These are phyloP conservation scores for Mya arenaria DNA, from an alignment of 1,140 invertebrate species.

Conservation along the genomic window DNA sequence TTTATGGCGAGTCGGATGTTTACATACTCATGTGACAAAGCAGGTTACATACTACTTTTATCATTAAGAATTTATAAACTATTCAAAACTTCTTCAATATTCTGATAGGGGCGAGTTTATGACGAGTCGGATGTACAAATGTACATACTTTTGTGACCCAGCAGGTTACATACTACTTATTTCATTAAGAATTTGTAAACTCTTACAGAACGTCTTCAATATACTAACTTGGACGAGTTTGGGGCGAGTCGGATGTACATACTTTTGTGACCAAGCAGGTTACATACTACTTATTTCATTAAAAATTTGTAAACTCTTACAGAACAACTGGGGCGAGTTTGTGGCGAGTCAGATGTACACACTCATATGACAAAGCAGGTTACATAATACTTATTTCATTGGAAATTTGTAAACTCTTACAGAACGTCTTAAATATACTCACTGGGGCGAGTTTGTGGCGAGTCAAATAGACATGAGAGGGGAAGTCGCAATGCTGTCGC, in stretches of 20 bases:
- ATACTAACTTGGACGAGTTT: no score
- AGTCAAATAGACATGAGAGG: slow-evolving; percentile 66
- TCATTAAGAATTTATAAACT: not conserved
- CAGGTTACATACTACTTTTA: not conserved
- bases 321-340: not conserved
- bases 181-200: not conserved
- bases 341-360: no score
- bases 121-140: no score
- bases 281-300: not conserved
- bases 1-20: no score
- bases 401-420: not conserved
- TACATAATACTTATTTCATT: not conserved
- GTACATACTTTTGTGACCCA: not conserved
- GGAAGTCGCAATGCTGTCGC: slow-evolving; percentile 65
- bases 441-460: slow-evolving; percentile 61
- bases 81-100: not conserved
- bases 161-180: not conserved
- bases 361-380: not conserved
- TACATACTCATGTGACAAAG: not conserved
- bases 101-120: not conserved
- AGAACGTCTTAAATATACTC: slow-evolving; percentile 50
- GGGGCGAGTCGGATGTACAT: not conserved
- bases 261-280: no score
- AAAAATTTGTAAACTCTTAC: not conserved
- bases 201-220: no score